Evolutionary conservation across 2,797 vertebrate genomes (phyloP).

Genomic region (Brachyrhaphis roseni): DNA sequence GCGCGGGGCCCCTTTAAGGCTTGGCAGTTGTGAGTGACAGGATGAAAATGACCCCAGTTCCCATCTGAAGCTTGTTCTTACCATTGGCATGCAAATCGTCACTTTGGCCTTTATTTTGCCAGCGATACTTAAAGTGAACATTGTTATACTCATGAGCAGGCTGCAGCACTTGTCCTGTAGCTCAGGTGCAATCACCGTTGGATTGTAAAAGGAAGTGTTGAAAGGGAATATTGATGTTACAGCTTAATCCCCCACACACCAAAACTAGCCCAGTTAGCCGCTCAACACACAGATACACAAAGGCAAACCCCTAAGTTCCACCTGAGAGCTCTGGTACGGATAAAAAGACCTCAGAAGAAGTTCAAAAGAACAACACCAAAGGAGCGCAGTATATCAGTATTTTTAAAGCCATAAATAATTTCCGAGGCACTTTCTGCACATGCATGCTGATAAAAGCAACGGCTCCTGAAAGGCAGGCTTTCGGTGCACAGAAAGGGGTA

Average conservation of each 20-base stretch:
- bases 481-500: constrained; percentile 62
- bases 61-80: constrained; percentile 42
- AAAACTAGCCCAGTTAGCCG: constrained; percentile 34
- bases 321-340: constrained; percentile 51
- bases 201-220: constrained; percentile 48
- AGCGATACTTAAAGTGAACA: constrained; percentile 31
- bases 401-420: constrained; percentile 81
- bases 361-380: constrained; percentile 69
- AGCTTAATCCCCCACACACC: constrained; percentile 27
- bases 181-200: constrained; percentile 17
- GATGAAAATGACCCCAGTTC: constrained; percentile 36
- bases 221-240: constrained; percentile 38
- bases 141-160: constrained; percentile 22
- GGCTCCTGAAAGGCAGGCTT: constrained; percentile 68
- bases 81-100: constrained; percentile 42
- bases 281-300: constrained; percentile 23
- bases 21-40: constrained; percentile 43
- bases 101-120: constrained; percentile 31
- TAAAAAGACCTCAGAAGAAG: constrained; percentile 60
- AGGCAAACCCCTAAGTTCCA: constrained; percentile 50
- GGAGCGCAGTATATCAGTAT: constrained; percentile 69
- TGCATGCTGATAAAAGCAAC: constrained; percentile 76
- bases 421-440: constrained; percentile 71
- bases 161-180: constrained; percentile 33
- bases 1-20: constrained; percentile 36